Conservation (phyloP, 1,140 invertebrate species). For the Heterodera carotae region DNA sequence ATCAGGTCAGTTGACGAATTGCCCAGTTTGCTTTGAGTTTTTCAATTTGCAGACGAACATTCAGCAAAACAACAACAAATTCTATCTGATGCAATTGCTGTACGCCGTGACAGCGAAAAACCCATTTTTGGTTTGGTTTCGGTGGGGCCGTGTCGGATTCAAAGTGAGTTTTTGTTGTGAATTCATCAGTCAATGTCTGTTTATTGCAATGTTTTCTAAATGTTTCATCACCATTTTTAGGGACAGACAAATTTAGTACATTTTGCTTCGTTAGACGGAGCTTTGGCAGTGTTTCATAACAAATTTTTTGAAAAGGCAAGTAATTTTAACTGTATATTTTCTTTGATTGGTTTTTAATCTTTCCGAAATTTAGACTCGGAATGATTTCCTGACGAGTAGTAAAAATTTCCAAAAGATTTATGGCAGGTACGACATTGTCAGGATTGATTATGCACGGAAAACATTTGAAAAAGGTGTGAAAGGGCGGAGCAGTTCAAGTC, state of each 20-base stretch:
- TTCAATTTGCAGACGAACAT: constrained; percentile 67
- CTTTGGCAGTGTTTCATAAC: constrained; percentile 19
- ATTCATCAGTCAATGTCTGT: background rate
- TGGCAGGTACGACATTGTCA: constrained; percentile 67
- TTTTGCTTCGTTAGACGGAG: constrained; percentile 55
- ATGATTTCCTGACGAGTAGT: constrained; percentile 62
- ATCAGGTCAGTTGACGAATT: constrained; percentile 66
- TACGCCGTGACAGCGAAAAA: constrained; percentile 31
- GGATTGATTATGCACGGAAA: background rate
- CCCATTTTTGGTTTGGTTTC: constrained; percentile 68
- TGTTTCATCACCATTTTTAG: constrained; percentile 25
- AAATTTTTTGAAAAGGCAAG: constrained; percentile 35
- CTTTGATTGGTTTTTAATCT: background rate
- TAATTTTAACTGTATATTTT: background rate
- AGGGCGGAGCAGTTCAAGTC: too few species aligned
- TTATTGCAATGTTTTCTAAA: background rate
- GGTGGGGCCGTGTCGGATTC: constrained; percentile 68
- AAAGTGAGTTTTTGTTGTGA: constrained; percentile 30
- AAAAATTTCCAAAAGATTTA: constrained; percentile 61
- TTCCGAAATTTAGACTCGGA: constrained; percentile 33
- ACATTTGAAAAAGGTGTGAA: too few species aligned
- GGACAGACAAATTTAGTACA: constrained; percentile 35
- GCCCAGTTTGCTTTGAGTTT: constrained; percentile 25
- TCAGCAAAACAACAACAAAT: constrained; percentile 44
- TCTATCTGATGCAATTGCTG: constrained; percentile 39